Evolutionary conservation across 2,113 vertebrate species (phyloP), one percentile per base, ranked within the genome.

Genomic region (Gobio gobio): DNA sequence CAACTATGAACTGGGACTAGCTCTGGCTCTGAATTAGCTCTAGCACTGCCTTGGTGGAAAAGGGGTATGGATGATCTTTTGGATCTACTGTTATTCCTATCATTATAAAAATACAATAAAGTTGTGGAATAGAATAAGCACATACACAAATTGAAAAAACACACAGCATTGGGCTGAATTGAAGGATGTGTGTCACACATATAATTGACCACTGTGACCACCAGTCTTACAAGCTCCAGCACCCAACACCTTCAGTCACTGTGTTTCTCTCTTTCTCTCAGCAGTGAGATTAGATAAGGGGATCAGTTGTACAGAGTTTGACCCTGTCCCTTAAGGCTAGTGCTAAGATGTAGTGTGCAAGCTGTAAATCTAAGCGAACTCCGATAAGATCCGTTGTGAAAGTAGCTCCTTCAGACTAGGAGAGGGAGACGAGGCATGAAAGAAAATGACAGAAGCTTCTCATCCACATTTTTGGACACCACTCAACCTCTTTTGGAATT

Each of bases 381-480:
- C 14, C 56, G 88, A 89, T 86, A 84, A 82, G 70, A 87, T 89
- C 88, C 84, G 88, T 86, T 74, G 76, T 56, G 22, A 76, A 82
- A 49, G 70, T 74, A 51, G 36, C 68, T 29, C 66, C n/a, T 70
- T 61, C 29, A 84, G 81, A 77, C 68, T 8, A 45, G 73, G 76
- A 80, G 22, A 78, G 14, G 59, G 40, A 63, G 72, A 16, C 22
- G 43, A 75, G 36, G 18, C 12, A 64, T 56, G 20, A n/a, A 36
- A 51, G 22, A 13, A 5, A 79, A 78, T 16, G 49, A 26, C 58
- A 78, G 74, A 61, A 29, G 54, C 18, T 22, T 83, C 29, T 79
- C 73, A 81, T 24, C 20, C 20, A 61, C 7, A 1, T 47, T 83
- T 83, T 24, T 61, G 72, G 66, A 72, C 78, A 68, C 72, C 61